phyloP scores from a whole-genome alignment of 2,888 invertebrate species.

The Linyphia triangularis region DNA sequence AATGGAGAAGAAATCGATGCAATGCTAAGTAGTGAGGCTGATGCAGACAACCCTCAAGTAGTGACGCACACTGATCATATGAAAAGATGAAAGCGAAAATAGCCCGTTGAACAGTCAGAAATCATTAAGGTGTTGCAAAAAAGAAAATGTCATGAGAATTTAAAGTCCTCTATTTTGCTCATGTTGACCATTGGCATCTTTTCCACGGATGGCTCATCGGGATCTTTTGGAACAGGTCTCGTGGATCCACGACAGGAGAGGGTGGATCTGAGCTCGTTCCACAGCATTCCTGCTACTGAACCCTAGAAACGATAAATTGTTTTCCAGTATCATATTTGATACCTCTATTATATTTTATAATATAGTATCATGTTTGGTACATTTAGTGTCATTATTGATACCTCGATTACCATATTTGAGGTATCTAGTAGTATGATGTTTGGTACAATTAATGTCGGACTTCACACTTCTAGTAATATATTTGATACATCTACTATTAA shows the following conservation, averaged over 20 bases:
- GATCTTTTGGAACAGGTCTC: slow-evolving; percentile 74
- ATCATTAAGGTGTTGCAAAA: neutral
- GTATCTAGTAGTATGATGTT: too few relatives aligned
- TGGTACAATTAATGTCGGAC: too few relatives aligned
- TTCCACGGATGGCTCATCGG: slow-evolving; percentile 63
- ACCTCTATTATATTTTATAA: too few relatives aligned
- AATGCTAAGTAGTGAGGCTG: neutral
- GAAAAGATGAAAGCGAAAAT: slow-evolving; percentile 17
- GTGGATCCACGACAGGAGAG: slow-evolving; percentile 76
- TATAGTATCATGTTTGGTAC: too few relatives aligned
- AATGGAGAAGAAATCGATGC: neutral
- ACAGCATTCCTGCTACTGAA: slow-evolving; percentile 76
- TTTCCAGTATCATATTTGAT: too few relatives aligned
- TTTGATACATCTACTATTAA: too few relatives aligned
- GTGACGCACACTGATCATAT: neutral
- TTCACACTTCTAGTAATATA: too few relatives aligned
- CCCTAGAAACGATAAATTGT: slow-evolving; percentile 68
- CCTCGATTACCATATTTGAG: too few relatives aligned
- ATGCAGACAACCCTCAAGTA: neutral
- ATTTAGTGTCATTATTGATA: too few relatives aligned
- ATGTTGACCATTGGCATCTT: slow-evolving; percentile 72
- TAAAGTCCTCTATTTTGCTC: slow-evolving; percentile 61
- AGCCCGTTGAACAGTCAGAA: neutral
- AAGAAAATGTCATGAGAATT: slow-evolving; percentile 59
- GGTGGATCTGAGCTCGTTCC: slow-evolving; percentile 76